Percentiles rank a stretch among this genome's conserved stretches.
phyloP scores from a whole-genome alignment of 1,140 invertebrate genomes.

The Heliothis virescens region DNA sequence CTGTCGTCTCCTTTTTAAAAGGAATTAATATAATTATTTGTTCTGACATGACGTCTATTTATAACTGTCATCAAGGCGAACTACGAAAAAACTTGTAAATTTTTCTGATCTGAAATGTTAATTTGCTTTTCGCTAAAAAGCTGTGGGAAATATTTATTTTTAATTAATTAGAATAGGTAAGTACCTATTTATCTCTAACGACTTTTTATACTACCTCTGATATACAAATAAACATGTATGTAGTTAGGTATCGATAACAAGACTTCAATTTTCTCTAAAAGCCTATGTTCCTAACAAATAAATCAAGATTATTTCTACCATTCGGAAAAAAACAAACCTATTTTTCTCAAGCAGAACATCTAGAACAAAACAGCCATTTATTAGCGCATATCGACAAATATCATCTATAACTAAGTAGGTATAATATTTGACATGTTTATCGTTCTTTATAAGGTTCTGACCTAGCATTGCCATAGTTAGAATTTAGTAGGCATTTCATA shows the following conservation, averaged over 20 bases:
- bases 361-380: not conserved
- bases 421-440: not conserved
- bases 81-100: no score
- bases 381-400: not conserved
- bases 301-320: constrained; percentile 12
- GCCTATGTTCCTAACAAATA: not conserved
- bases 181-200: no score
- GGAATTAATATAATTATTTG: no score
- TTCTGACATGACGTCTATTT: no score
- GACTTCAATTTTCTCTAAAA: constrained; percentile 2
- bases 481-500: not conserved
- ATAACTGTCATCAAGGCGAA: no score
- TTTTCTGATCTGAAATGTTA: no score
- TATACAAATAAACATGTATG: not conserved
- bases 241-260: not conserved
- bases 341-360: not conserved
- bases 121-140: no score
- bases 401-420: constrained; percentile 4
- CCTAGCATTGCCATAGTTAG: not conserved
- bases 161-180: no score
- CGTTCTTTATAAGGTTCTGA: not conserved
- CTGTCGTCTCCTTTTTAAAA: not conserved
- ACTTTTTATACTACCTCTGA: not conserved
- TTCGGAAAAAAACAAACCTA: constrained; percentile 2
- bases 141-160: no score